Base-by-base conservation (phyloP, 2,888 invertebrate genomes). In the Asteroscopus sphinx region DNA sequence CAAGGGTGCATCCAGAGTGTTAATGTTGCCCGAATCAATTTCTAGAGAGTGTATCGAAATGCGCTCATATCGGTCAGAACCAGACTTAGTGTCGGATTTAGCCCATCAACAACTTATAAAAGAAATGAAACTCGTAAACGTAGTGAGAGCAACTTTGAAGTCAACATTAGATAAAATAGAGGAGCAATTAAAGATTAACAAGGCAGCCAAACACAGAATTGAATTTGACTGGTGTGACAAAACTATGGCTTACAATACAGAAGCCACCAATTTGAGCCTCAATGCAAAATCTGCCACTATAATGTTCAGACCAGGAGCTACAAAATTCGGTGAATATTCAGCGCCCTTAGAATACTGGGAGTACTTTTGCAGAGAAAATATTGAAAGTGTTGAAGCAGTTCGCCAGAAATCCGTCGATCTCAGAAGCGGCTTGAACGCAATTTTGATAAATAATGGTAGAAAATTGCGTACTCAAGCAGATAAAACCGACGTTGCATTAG, bases 221-320 rank as follows among this genome's bases (percentile, higher is more conserved):
- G 98, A 98, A 90, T 96, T 96, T 80, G 98, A 98, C 83, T 98
- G 98, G 98, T 98, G 98, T 77, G 98, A 98, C 82, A 99, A 98
- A 91, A 95, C 95, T 53, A 96, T 97, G 80, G 96, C 98, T 0
- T 96, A 97, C 77, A 96, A 96, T 69, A 96, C 97, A 4, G 98
- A 98, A 76, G 90, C 96, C 0, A 87, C 89, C 0, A 97, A 96
- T 83, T 93, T 96, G 25, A 95, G 96, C 6, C 91, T 98, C 11
- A 96, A 95, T 60, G 96, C 97, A 45, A 94, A 95, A 77, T 97
- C 96, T 0, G 95, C 92, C 44, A 96, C 95, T 17, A 95, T 97
- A 45, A 90, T 98, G 91, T 97, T 97, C 85, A 96, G 96, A 82
- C 96, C 97, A 4, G 98, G 98, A 26, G 95, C 97, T 0, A 96